Evolutionary conservation across 2,888 invertebrate species (phyloP).

Genomic region (Macropis europaea): DNA sequence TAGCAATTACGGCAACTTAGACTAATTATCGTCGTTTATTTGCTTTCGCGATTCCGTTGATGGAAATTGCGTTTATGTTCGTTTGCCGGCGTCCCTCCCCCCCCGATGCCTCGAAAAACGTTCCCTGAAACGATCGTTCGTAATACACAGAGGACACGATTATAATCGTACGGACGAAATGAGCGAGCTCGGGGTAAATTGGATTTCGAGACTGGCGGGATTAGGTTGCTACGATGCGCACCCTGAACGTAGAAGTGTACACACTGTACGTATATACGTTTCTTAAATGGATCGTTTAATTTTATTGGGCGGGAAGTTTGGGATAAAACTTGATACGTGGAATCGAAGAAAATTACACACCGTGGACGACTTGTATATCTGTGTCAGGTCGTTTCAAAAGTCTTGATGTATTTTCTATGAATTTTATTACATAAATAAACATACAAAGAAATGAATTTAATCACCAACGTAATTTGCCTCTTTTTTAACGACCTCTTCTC

Average conservation of each 20-base stretch:
- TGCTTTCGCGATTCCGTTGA: background rate
- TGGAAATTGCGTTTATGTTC: constrained; percentile 24
- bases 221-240: too few species aligned
- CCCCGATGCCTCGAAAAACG: background rate
- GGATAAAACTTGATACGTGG: background rate
- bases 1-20: constrained; percentile 38
- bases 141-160: constrained; percentile 18
- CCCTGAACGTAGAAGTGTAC: background rate
- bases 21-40: constrained; percentile 42
- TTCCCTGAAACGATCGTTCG: background rate
- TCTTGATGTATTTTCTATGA: too few species aligned
- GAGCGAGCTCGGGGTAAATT: constrained; percentile 15
- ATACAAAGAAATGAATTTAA: too few species aligned
- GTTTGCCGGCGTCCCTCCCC: background rate
- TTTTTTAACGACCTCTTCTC: too few species aligned
- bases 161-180: constrained; percentile 17
- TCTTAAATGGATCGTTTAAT: constrained; percentile 3
- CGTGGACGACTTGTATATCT: background rate
- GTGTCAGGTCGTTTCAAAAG: too few species aligned
- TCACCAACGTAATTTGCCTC: too few species aligned
- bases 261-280: background rate
- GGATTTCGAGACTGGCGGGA: constrained; percentile 5
- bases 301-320: background rate
- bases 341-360: constrained; percentile 15
- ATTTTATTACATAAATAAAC: too few species aligned